These are phyloP conservation scores for Augochlora pura DNA, from an alignment of 1,140 invertebrate species.

Conservation along the genomic window DNA sequence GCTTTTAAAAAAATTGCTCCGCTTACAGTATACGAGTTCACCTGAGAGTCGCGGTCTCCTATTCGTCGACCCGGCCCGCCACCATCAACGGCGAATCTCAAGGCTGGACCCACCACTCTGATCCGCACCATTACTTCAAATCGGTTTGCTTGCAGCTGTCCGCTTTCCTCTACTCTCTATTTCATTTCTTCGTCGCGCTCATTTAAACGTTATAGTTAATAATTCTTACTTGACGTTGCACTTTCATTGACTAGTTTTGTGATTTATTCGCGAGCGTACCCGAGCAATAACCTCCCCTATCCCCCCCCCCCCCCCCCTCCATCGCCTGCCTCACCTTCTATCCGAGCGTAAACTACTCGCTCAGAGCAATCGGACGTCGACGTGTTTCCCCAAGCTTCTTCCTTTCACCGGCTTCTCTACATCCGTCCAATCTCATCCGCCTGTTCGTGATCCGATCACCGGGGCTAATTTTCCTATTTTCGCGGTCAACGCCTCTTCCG, in stretches of 20 bases:
- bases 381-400: constrained; percentile 25
- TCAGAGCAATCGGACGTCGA: constrained; percentile 37
- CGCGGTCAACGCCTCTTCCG: constrained; percentile 12
- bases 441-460: constrained; percentile 30
- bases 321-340: background rate
- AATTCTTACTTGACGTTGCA: constrained; percentile 78
- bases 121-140: constrained; percentile 14
- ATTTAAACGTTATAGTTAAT: constrained; percentile 65
- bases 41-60: constrained; percentile 28
- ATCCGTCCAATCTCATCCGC: background rate
- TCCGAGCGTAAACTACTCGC: constrained; percentile 8
- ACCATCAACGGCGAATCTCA: background rate
- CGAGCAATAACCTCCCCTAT: background rate
- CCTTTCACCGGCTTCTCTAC: background rate
- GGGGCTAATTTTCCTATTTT: constrained; percentile 28
- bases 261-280: constrained; percentile 61
- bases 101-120: background rate
- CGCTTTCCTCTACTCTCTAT: constrained; percentile 26
- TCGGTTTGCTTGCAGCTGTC: constrained; percentile 30
- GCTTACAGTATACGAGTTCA: constrained; percentile 24
- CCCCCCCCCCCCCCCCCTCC: no score
- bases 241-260: constrained; percentile 81
- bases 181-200: constrained; percentile 35
- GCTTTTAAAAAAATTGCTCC: background rate
- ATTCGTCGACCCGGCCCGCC: background rate